Conservation (phyloP, 2,888 invertebrate genomes). For the Seira sanloemensis region DNA sequence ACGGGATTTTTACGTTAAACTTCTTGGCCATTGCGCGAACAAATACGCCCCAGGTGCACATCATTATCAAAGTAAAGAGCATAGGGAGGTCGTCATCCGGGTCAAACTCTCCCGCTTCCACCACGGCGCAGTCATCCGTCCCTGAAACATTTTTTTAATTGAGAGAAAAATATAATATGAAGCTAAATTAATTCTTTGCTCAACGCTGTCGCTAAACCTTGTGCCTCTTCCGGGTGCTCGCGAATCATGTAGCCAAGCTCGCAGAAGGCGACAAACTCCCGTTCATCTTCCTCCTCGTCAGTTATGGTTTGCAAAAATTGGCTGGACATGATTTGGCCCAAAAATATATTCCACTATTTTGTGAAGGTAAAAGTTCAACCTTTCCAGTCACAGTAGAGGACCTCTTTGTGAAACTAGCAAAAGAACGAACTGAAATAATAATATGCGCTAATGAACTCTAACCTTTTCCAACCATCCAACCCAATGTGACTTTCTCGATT, state of each 20-base stretch:
- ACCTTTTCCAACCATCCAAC: too few relatives aligned
- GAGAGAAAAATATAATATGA: background rate
- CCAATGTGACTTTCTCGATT: too few relatives aligned
- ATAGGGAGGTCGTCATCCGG: constrained; percentile 56
- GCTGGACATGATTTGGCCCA: too few relatives aligned
- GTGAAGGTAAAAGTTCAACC: too few relatives aligned
- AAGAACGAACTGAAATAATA: too few relatives aligned
- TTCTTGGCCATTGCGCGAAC: constrained; percentile 60
- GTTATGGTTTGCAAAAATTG: background rate
- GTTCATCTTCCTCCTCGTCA: constrained; percentile 22
- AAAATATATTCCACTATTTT: too few relatives aligned
- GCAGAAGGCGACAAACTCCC: constrained; percentile 34
- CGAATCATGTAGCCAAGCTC: constrained; percentile 30
- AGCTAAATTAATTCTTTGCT: too few relatives aligned
- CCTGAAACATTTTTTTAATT: background rate
- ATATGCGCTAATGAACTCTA: too few relatives aligned
- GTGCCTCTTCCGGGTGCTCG: constrained; percentile 5
- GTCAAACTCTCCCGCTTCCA: constrained; percentile 58
- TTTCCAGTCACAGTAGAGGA: too few relatives aligned
- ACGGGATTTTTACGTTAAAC: constrained; percentile 61
- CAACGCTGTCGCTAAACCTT: background rate
- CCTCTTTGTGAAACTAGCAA: too few relatives aligned
- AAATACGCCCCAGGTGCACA: constrained; percentile 65
- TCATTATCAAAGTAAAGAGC: constrained; percentile 65
- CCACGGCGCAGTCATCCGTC: constrained; percentile 23